A percentile compares a stretch with the other conserved stretches of the same genome.
These are phyloP conservation scores for Macroramphosus scolopax DNA, from an alignment of 2,797 vertebrate species.

Conservation along the genomic window DNA sequence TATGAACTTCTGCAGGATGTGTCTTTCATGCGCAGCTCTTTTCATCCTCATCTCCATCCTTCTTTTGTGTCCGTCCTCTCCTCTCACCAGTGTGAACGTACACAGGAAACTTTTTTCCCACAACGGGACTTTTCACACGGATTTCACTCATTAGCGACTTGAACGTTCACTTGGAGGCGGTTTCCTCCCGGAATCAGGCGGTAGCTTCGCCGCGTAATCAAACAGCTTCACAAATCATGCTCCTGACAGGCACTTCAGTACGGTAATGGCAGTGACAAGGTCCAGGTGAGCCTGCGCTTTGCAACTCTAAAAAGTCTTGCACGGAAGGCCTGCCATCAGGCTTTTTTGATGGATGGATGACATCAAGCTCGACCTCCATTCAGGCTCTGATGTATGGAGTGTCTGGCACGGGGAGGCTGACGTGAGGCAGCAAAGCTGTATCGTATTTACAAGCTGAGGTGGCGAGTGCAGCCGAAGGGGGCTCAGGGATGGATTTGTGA, in stretches of 20 bases:
- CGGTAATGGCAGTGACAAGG: too few relatives aligned
- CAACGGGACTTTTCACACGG: constrained; percentile 59
- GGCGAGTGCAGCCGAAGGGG: constrained; percentile 39
- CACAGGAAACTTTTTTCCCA: constrained; percentile 68
- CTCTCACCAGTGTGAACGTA: constrained; percentile 58
- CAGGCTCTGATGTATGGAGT: constrained; percentile 55
- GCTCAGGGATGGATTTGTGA: constrained; percentile 37
- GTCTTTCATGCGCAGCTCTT: constrained; percentile 74
- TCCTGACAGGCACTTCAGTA: constrained; percentile 50
- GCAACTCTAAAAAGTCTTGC: constrained; percentile 46
- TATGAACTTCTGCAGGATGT: constrained; percentile 61
- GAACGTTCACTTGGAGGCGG: constrained; percentile 23
- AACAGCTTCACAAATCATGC: constrained; percentile 40
- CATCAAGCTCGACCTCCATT: constrained; percentile 41
- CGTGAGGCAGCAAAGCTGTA: constrained; percentile 64
- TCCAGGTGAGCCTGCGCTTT: constrained; percentile 36
- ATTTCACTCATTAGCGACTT: constrained; percentile 49
- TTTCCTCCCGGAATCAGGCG: not conserved
- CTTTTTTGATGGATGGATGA: constrained; percentile 53
- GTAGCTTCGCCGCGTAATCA: not conserved
- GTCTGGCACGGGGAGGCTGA: constrained; percentile 50
- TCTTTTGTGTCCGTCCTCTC: constrained; percentile 64
- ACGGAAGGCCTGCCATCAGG: constrained; percentile 46
- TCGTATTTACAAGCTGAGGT: constrained; percentile 54
- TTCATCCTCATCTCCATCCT: constrained; percentile 67